These are phyloP conservation scores for Pocillopora damicornis DNA, from an alignment of 64 coral and sea anemone genomes.

Conservation along the genomic window DNA sequence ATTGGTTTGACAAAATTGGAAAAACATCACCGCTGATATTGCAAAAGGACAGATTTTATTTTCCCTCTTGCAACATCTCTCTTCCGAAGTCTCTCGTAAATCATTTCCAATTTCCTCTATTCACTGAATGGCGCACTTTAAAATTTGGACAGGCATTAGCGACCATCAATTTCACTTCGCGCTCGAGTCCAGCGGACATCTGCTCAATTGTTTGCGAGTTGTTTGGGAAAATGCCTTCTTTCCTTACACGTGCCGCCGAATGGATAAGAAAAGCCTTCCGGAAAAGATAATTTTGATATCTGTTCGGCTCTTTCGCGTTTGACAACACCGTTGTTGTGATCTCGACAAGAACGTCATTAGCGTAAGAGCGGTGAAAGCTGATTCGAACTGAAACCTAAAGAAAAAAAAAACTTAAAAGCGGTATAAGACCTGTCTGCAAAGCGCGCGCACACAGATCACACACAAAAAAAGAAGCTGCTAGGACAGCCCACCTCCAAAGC, in stretches of 20 bases:
- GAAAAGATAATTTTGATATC: constrained; percentile 91
- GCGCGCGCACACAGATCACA: constrained; percentile 2
- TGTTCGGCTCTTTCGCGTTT: constrained; percentile 69
- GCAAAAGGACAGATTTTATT: constrained; percentile 43
- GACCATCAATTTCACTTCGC: constrained; percentile 78
- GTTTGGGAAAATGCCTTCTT: constrained; percentile 97
- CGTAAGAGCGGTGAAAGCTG: neutral
- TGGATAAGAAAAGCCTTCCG: constrained; percentile 87
- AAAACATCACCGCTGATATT: constrained; percentile 20
- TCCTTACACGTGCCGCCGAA: constrained; percentile 77
- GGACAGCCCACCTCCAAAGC: constrained; percentile 21
- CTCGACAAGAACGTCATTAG: constrained; percentile 71
- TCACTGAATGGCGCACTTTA: constrained; percentile 46
- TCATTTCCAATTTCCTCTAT: constrained; percentile 33
- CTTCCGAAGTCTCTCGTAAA: constrained; percentile 40
- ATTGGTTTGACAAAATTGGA: constrained; percentile 59
- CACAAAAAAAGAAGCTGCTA: constrained; percentile 18
- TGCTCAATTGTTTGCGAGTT: constrained; percentile 98
- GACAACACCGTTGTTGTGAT: constrained; percentile 79
- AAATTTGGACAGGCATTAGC: constrained; percentile 65
- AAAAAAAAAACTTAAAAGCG: neutral
- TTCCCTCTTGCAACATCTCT: constrained; percentile 43
- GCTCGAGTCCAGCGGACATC: constrained; percentile 74
- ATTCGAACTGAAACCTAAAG: neutral
- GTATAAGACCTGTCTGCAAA: constrained; percentile 12